Base-by-base conservation (phyloP, 2,888 invertebrate genomes). In the Andrena chrysosceles region DNA sequence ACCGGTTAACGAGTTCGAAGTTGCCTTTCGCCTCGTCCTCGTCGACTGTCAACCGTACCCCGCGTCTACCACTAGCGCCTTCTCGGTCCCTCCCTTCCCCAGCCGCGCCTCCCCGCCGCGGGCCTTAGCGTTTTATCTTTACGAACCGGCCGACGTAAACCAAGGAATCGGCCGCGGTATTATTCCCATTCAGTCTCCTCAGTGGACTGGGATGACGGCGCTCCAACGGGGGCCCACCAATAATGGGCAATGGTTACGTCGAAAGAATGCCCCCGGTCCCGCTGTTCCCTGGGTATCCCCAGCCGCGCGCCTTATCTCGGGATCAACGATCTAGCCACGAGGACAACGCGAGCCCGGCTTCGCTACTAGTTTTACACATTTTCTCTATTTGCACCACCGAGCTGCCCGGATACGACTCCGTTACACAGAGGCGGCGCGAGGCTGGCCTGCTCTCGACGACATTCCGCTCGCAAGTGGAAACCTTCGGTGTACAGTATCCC, bases 1-100 rank as follows among this genome's bases (percentile, higher is more conserved):
- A 90, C 89, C 89, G 89, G 89, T 89, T 89, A 89, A 89, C 88
- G 85, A 87, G 84, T 82, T 72, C 83, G 82, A 73, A 83, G 81
- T 76, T 83, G 86, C 82, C 81, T 89, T 81, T 84, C 87, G 85
- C 85, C 83, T 87, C 78, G 87, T 86, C 77, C 77, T 84, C 80
- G 84, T 88, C 83, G 89, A 82, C 83, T 89, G 89, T 89, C 89
- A 89, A 87, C 87, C 81, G 64, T 68, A 67, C 72, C 59, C 42
- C 66, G 74, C 68, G 59, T 77, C 78, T 77, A 77, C 74, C 81
- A 79, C 78, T 81, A 68, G 68, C 67, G 62, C 71, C 13, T 52
- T 16, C 31, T 63, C 33, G 10, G 10, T 29, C 33, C 54, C 26
- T 26, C 13, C 20, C 33, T 10, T 23, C 13, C n/a, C 10, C 26